These are phyloP conservation scores for Talpa occidentalis DNA, from an alignment of 2,113 vertebrate genomes.

Conservation along the genomic window DNA sequence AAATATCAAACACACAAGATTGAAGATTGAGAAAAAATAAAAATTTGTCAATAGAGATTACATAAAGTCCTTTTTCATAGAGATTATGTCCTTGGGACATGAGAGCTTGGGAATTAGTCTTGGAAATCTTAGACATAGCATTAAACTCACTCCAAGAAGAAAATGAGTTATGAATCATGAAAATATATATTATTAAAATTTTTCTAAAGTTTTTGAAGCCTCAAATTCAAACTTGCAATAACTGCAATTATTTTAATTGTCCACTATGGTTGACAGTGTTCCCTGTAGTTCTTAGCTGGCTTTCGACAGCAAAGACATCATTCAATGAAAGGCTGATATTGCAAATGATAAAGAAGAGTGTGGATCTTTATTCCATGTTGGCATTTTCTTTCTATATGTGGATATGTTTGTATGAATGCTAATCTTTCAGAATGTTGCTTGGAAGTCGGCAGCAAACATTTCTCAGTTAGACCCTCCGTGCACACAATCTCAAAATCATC, in stretches of 20 bases:
- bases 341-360: neutral
- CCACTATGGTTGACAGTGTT: neutral
- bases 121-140: slow-evolving; percentile 5
- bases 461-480: neutral
- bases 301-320: neutral
- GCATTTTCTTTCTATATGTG: neutral
- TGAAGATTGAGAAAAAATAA: neutral
- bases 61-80: too few species aligned
- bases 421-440: neutral
- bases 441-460: neutral
- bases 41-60: neutral
- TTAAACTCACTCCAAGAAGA: neutral
- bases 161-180: slow-evolving; percentile 58
- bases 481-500: neutral
- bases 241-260: slow-evolving; percentile 43
- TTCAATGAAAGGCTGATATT: neutral
- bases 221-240: slow-evolving; percentile 47
- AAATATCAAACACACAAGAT: neutral
- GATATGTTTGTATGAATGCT: neutral
- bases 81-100: too few species aligned
- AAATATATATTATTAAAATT: slow-evolving; percentile 53
- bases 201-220: slow-evolving; percentile 11
- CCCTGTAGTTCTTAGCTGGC: neutral
- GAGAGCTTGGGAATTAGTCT: neutral
- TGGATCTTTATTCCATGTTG: neutral